Base-by-base conservation (phyloP, 2,888 invertebrate genomes). In the Ormyrus thymus region DNA sequence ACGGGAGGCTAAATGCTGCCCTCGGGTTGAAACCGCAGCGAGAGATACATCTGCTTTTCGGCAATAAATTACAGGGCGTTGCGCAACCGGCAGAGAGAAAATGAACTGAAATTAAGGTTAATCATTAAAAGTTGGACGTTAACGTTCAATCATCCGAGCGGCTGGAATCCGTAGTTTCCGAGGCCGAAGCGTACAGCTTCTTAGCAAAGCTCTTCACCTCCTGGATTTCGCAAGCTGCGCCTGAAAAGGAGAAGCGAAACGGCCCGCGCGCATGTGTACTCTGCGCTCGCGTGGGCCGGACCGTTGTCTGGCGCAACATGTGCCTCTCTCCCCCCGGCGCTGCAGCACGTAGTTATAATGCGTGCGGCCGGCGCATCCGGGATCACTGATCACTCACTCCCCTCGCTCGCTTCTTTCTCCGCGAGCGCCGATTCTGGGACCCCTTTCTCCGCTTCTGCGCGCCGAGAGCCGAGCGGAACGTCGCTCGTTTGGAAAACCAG, bases 311-410 rank as follows among this genome's bases (percentile, higher is more conserved):
- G 65, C 50, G 15, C 65, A 65, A 65, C 65, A 65, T 65, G 51
- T 65, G 50, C 69, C 10, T 15, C 15, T 29, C 13, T n/a, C 64
- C 8, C 50, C 48, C 1, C 9, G 43, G 2, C 51, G 29, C 53
- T 48, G 69, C 58, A 7, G 56, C 48, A 29, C 50, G 48, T 15
- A 13, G 48, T 65, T 74, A 74, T 29, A 65, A 74, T 74, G 73
- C 73, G 73, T 65, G 58, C 56, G 53, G 9, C 45, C 48, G 43
- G 65, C 65, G 71, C 59, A 77, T 77, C 77, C 77, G 77, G 77
- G 77, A 77, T 77, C 77, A 70, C 70, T 76, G 76, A 70, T 70
- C 76, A 71, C 53, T 71, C 53, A 53, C 29, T 59, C 55, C 51
- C 9, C 15, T 29, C 56, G 46, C 55, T n/a, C 48, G 13, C 48